Evolutionary conservation across 1,140 invertebrate species (phyloP), one percentile per base, ranked within the genome.

Genomic region (Lepidurus arcticus): DNA sequence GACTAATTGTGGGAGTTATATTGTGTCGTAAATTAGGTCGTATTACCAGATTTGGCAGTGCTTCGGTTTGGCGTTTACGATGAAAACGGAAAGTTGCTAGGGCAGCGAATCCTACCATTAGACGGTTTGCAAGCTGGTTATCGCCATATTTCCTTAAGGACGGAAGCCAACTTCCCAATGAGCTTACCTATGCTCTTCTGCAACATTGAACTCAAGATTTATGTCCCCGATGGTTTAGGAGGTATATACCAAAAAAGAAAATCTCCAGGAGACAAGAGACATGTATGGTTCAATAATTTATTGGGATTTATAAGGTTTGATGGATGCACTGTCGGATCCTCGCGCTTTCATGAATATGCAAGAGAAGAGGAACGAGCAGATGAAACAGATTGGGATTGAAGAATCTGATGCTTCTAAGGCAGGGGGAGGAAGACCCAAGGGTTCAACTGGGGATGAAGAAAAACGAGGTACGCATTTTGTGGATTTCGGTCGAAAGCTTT

Each of bases 91-190:
- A 98, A 96, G 85, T 90, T 99, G 78, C 89, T 99, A 1, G 98
- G 98, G 0, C 98, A 99, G 84, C 88, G 98, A 78, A 99, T 99
- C 80, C 88, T 99, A 78, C 98, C 98, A 4, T 87, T 99, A 74
- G 98, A 99, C 87, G 98, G 98, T 74, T 87, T 99, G 42, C 97
- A 98, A 86, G 93, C 95, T 1, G 97, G 97, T 24, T 99, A 99
- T 87, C 88, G 98, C 0, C 98, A 99, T 84, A 98, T 99, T 80
- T 97, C 97, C 1, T 87, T 99, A 0, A 86, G 98, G 78, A 99
- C 98, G 1, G 98, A 99, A 86, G 96, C 97, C 47, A 99, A 99
- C 86, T 99, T 99, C 85, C 96, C 98, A 44, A 96, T 99, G 92
- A 98, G 97, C 1, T 87, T 99, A 81, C 96, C 98, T 53, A 99